Evolutionary conservation across 1,140 invertebrate genomes (phyloP).

Genomic region (Drosophila pseudoananassae): DNA sequence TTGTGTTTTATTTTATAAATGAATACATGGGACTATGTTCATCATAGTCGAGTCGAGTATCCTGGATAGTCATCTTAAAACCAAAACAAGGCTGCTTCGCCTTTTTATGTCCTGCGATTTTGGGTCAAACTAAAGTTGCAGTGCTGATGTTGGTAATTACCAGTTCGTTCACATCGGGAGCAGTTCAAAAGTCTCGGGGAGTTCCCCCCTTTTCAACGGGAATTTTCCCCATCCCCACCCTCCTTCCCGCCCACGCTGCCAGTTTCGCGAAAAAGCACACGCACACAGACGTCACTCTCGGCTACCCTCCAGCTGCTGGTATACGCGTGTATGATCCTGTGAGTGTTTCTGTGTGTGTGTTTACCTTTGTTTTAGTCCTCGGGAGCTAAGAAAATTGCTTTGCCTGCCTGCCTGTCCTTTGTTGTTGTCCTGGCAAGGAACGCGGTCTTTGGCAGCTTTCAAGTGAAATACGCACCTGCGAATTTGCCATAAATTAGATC

Average conservation of each 20-base stretch:
- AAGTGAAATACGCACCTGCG: constrained; percentile 75
- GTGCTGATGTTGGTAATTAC: constrained; percentile 49
- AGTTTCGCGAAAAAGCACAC: constrained; percentile 17
- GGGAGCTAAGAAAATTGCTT: constrained; percentile 61
- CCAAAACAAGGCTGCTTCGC: constrained; percentile 4
- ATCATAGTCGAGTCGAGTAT: constrained; percentile 18
- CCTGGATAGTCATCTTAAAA: neutral
- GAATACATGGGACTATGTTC: constrained; percentile 60
- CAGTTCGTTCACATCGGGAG: constrained; percentile 45
- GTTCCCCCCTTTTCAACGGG: constrained; percentile 20
- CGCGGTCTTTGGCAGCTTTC: constrained; percentile 72
- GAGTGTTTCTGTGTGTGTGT: constrained; percentile 30
- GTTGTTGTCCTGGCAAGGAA: constrained; percentile 47
- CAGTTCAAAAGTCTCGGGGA: constrained; percentile 48
- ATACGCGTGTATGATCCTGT: constrained; percentile 1
- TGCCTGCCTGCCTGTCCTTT: constrained; percentile 8
- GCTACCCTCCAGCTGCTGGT: constrained; percentile 12
- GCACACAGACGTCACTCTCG: constrained; percentile 53
- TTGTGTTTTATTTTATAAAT: constrained; percentile 9
- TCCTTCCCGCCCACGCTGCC: constrained; percentile 3
- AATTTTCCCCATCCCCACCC: constrained; percentile 2
- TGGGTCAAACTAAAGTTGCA: constrained; percentile 50
- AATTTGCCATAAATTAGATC: constrained; percentile 77
- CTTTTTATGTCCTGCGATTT: constrained; percentile 40
- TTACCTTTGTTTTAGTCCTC: constrained; percentile 67